Conservation (phyloP, 2,888 invertebrate genomes). For the Synanthedon tipuliformis region DNA sequence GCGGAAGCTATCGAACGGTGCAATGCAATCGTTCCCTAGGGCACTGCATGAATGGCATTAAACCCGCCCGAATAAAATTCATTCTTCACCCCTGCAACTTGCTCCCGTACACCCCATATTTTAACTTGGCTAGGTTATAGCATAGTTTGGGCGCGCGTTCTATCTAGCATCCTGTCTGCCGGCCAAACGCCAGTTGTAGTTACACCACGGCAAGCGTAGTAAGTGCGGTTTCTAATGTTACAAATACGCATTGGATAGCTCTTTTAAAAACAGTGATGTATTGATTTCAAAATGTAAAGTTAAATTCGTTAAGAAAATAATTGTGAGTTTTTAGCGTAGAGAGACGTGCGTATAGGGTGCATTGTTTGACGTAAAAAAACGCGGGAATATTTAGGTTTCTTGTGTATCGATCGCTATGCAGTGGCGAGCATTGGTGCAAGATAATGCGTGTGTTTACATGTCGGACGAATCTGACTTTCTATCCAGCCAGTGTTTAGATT, state of each 20-base stretch:
- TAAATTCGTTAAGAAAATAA: not conserved
- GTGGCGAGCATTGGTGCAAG: conserved; percentile 40
- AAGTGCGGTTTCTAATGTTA: conserved; percentile 32
- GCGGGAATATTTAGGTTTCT: conserved; percentile 39
- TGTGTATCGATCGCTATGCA: conserved; percentile 48
- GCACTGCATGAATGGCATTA: conserved; percentile 43
- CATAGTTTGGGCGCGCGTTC: conserved; percentile 44
- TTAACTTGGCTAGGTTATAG: conserved; percentile 53
- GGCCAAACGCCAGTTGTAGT: conserved; percentile 23
- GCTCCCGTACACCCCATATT: conserved; percentile 44
- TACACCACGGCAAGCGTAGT: conserved; percentile 43
- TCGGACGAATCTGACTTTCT: conserved; percentile 1
- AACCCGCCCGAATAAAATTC: conserved; percentile 38
- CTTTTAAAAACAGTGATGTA: not conserved
- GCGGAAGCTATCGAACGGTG: conserved; percentile 48
- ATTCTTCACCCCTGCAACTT: conserved; percentile 25
- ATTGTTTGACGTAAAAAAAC: conserved; percentile 29
- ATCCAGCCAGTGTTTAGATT: not conserved
- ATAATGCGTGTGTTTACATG: conserved; percentile 44
- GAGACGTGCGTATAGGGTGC: not conserved
- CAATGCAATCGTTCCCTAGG: conserved; percentile 27
- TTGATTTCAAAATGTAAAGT: not conserved
- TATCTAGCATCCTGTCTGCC: conserved; percentile 33
- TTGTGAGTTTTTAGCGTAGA: not conserved
- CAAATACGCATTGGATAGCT: not conserved